Conservation (phyloP, 2,797 vertebrate genomes). For the Chelidonichthys spinosus region DNA sequence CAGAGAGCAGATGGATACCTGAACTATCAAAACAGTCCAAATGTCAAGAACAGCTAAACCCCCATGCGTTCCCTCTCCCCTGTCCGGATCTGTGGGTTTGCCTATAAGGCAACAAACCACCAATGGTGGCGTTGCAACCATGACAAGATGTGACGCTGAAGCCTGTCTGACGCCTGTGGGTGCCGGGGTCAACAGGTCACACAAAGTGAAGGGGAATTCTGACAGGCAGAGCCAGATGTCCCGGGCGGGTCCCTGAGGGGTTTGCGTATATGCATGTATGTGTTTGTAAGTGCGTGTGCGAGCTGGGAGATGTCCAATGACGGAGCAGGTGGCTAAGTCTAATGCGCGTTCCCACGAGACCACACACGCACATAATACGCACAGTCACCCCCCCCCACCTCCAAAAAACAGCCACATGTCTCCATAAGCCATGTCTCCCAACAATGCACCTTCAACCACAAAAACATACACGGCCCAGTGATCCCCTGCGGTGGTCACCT, state of each 20-base stretch:
- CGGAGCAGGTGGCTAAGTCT: slow-evolving; percentile 87
- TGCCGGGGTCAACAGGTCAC: slow-evolving; percentile 65
- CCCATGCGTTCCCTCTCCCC: background rate
- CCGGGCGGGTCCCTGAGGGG: slow-evolving; percentile 68
- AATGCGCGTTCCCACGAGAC: slow-evolving; percentile 79
- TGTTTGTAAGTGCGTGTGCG: slow-evolving; percentile 62
- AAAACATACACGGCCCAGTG: slow-evolving; percentile 44
- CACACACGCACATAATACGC: slow-evolving; percentile 52
- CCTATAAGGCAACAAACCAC: slow-evolving; percentile 7
- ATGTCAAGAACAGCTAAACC: background rate
- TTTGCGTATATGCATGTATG: slow-evolving; percentile 49
- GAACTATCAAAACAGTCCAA: slow-evolving; percentile 24
- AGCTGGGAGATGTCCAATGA: slow-evolving; percentile 69
- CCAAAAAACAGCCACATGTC: slow-evolving; percentile 43
- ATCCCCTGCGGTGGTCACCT: slow-evolving; percentile 63
- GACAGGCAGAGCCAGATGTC: slow-evolving; percentile 81
- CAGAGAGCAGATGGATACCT: slow-evolving; percentile 27
- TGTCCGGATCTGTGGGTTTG: background rate
- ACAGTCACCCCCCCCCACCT: slow-evolving; percentile 41
- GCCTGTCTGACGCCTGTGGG: slow-evolving; percentile 52
- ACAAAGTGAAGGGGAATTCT: slow-evolving; percentile 58
- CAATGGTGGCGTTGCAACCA: slow-evolving; percentile 23
- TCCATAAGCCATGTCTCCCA: slow-evolving; percentile 41
- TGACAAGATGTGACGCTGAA: slow-evolving; percentile 43
- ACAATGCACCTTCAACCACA: slow-evolving; percentile 48